A percentile compares a stretch with the other conserved stretches of the same genome.
Evolutionary conservation across 2,888 invertebrate genomes (phyloP).

Genomic region (Chalcosyrphus nemorum): DNA sequence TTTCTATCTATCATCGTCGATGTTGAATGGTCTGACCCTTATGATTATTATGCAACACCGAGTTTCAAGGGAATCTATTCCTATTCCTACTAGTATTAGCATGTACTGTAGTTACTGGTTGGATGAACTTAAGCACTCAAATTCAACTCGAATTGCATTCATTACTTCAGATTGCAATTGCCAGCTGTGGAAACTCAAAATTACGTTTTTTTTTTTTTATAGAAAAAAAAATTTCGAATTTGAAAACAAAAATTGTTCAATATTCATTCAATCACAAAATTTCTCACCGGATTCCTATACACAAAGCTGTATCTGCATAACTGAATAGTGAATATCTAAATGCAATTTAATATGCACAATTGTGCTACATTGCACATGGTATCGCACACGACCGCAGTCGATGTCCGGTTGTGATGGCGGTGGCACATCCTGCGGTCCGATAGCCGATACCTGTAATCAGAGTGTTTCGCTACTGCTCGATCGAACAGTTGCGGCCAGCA

Average conservation of each 20-base stretch:
- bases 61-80: too few species aligned
- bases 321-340: slow-evolving; percentile 30
- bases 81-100: too few species aligned
- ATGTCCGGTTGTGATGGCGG: slow-evolving; percentile 38
- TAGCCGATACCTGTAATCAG: slow-evolving; percentile 52
- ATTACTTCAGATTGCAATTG: too few species aligned
- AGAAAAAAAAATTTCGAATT: background rate
- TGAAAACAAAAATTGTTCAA: background rate
- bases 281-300: background rate
- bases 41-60: too few species aligned
- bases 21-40: too few species aligned
- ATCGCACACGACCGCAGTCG: slow-evolving; percentile 11
- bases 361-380: background rate
- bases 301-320: background rate
- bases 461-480: slow-evolving; percentile 7
- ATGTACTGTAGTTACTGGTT: too few species aligned
- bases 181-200: too few species aligned
- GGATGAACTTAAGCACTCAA: too few species aligned
- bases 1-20: too few species aligned
- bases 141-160: too few species aligned
- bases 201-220: too few species aligned
- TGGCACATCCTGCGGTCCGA: slow-evolving; percentile 48
- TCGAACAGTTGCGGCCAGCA: background rate
- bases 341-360: slow-evolving; percentile 20
- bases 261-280: background rate